Conservation (phyloP, 2,888 invertebrate genomes). For the Acanthosoma haemorrhoidale region DNA sequence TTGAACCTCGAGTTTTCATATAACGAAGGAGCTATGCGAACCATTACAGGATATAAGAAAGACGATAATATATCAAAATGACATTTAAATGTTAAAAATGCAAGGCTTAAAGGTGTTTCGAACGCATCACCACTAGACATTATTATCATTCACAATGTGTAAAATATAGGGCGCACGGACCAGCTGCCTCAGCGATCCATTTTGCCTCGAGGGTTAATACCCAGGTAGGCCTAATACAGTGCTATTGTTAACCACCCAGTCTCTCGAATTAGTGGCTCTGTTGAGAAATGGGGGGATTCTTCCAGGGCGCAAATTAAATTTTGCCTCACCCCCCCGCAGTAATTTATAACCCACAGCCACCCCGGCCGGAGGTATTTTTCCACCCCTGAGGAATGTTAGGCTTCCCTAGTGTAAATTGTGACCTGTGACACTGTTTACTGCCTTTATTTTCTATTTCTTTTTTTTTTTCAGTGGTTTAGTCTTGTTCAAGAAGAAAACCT, state of each 20-base stretch:
- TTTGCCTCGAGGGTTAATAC: background rate
- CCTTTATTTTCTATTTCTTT: background rate
- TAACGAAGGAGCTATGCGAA: too few species aligned
- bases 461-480: background rate
- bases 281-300: constrained; percentile 9
- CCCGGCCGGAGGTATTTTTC: constrained; percentile 2
- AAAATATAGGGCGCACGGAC: too few species aligned
- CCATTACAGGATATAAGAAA: too few species aligned
- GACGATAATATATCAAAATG: too few species aligned
- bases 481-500: too few species aligned
- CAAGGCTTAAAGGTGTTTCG: too few species aligned
- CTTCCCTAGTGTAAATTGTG: background rate
- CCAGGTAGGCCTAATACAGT: constrained; percentile 9
- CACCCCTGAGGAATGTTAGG: constrained; percentile 13
- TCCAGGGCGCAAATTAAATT: constrained; percentile 12
- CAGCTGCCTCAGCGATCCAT: too few species aligned
- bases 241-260: constrained; percentile 3
- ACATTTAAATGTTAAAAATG: too few species aligned
- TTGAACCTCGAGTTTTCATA: too few species aligned
- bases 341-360: background rate
- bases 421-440: constrained; percentile 8
- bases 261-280: constrained; percentile 8
- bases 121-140: too few species aligned
- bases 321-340: background rate
- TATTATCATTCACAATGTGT: too few species aligned